Evolutionary conservation across 2,797 vertebrate genomes (phyloP).

Genomic region (Pantherophis vulpinus): DNA sequence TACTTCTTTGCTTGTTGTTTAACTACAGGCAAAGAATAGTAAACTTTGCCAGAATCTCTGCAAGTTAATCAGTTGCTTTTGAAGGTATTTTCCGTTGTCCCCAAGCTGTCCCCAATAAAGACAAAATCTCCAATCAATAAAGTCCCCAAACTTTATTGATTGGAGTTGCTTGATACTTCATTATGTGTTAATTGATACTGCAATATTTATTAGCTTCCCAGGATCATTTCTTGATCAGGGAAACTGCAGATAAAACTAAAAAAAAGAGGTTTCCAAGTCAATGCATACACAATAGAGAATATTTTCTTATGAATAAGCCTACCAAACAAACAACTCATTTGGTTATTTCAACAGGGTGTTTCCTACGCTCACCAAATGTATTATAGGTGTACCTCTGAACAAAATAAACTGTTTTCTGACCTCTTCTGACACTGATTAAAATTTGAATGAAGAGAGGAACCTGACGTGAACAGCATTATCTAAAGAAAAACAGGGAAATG

Average conservation of each 20-base stretch:
- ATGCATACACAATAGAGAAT: neutral
- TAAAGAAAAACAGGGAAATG: neutral
- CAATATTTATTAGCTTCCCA: neutral
- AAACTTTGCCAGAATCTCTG: neutral
- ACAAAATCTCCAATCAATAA: no score
- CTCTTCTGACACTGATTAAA: neutral
- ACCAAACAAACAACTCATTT: neutral
- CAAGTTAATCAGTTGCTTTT: slow-evolving; percentile 17
- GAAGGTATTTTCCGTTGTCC: neutral
- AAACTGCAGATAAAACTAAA: neutral
- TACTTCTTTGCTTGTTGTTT: neutral
- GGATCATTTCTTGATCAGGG: slow-evolving; percentile 3
- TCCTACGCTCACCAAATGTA: neutral
- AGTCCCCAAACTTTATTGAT: neutral
- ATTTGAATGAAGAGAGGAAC: neutral
- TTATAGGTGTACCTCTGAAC: neutral
- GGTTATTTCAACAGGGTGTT: neutral
- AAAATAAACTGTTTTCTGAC: neutral
- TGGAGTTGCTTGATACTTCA: slow-evolving; percentile 3
- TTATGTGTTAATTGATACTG: slow-evolving; percentile 16
- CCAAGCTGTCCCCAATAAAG: neutral
- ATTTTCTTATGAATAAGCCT: neutral
- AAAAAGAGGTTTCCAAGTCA: slow-evolving; percentile 20
- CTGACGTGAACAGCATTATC: neutral
- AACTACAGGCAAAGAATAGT: neutral